Evolutionary conservation across 2,113 vertebrate species (phyloP).

Genomic region (Brachypteracias leptosomus): DNA sequence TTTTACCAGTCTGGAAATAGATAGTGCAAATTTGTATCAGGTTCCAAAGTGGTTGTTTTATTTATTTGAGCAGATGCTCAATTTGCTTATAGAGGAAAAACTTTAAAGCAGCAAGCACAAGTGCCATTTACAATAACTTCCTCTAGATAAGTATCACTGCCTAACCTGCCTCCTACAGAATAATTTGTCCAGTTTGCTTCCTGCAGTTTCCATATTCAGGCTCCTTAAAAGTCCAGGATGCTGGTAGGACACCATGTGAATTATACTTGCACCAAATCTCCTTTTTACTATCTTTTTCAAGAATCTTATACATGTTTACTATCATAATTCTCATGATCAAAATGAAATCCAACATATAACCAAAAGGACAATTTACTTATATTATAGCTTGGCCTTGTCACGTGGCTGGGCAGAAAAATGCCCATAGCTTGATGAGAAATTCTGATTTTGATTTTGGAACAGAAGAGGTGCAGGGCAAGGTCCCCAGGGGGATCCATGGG

Average conservation of each 20-base stretch:
- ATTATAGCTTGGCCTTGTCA: neutral
- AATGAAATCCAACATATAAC: neutral
- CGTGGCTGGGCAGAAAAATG: neutral
- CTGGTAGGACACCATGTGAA: neutral
- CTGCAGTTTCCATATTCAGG: neutral
- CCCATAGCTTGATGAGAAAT: neutral
- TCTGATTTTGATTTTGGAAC: neutral
- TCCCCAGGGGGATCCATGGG: rapidly evolving
- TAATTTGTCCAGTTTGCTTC: neutral
- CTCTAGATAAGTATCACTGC: constrained; percentile 13
- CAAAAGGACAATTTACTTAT: neutral
- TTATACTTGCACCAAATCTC: neutral
- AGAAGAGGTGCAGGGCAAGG: neutral
- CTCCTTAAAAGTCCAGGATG: neutral
- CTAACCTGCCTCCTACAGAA: neutral
- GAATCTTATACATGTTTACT: neutral
- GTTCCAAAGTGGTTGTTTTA: neutral
- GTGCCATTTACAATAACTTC: constrained; percentile 36
- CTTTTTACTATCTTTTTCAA: neutral
- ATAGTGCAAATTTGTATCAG: neutral
- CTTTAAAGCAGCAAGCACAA: constrained; percentile 15
- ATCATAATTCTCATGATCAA: neutral
- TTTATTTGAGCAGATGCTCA: constrained; percentile 49
- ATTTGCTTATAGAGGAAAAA: constrained; percentile 37
- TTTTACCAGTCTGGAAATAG: neutral